Evolutionary conservation across 2,888 invertebrate genomes (phyloP), one percentile per base, ranked within the genome.

Genomic region (Tenthredo mesomela): DNA sequence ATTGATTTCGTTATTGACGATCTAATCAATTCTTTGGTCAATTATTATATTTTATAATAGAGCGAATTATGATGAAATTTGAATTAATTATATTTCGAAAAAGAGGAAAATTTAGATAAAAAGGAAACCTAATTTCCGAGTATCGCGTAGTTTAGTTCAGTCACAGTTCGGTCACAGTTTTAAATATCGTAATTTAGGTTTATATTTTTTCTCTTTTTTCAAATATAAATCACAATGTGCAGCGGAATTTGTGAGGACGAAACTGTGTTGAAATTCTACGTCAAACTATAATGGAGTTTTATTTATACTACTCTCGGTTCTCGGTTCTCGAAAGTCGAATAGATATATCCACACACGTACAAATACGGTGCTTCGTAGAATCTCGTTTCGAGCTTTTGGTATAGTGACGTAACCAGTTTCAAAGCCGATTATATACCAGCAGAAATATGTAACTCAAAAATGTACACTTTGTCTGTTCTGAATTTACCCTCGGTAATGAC

Each of bases 401-500:
- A 80, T 12, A 80, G 61, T 37, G 61, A 40, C 80, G 61, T 80
- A 61, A 80, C 40, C 58, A 61, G 61, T 61, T 58, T 5, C 37
- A 80, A 80, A 80, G 80, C 80, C 80, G 80, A 80, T 80, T 80
- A 80, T 25, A 43, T 18, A 50, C 10, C 71, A 10, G 54, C 33
- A 7, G n/a, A 77, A 77, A 54, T 77, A 77, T 77, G 77, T 50
- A 29, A 77, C 29, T 54, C 18, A 3, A 29, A 75, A 47, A 71
- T 71, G 18, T 25, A 71, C 10, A n/a, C n/a, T 71, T 71, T 40
- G 33, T 18, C 37, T 33, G 2, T 58, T 29, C 15, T 6, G 33
- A 67, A 67, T 29, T 67, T 29, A 15, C n/a, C 7, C 37, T 33
- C 12, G 43, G 21, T 73, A 73, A 73, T 43, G 43, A 73, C 43